Percentiles rank a stretch among this genome's conserved stretches.
Evolutionary conservation across 2,797 vertebrate species (phyloP).

Genomic region (Lemur catta): DNA sequence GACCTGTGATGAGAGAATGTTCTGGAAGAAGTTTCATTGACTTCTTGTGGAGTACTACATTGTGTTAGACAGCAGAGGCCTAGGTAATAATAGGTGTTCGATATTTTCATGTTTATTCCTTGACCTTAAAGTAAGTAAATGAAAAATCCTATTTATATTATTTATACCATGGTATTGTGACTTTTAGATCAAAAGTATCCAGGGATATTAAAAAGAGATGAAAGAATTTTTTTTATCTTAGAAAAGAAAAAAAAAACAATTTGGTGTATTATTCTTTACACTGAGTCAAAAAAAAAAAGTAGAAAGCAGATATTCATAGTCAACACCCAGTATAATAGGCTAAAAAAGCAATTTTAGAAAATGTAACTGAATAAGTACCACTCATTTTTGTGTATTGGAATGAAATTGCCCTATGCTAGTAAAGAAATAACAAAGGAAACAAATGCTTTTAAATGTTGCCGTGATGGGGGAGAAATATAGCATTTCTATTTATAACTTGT

Average conservation of each 20-base stretch:
- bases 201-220: constrained; percentile 20
- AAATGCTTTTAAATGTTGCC: constrained; percentile 58
- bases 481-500: constrained; percentile 74
- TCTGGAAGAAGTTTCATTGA: background rate
- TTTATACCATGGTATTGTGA: background rate
- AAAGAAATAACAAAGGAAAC: constrained; percentile 65
- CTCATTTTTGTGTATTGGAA: constrained; percentile 47
- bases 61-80: background rate
- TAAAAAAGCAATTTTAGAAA: constrained; percentile 59
- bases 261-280: constrained; percentile 27
- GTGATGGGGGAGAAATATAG: constrained; percentile 60
- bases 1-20: background rate
- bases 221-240: constrained; percentile 7
- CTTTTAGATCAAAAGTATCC: constrained; percentile 17
- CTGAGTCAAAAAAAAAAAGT: background rate
- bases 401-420: constrained; percentile 48
- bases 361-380: constrained; percentile 29
- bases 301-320: constrained; percentile 3
- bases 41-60: background rate
- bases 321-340: background rate
- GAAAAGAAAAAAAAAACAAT: background rate
- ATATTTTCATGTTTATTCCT: background rate
- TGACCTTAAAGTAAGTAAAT: background rate
- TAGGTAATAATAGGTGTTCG: background rate
- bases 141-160: background rate